A percentile compares a stretch with the other conserved stretches of the same genome.
phyloP scores from a whole-genome alignment of 1,140 invertebrate species.

The Homarus americanus region DNA sequence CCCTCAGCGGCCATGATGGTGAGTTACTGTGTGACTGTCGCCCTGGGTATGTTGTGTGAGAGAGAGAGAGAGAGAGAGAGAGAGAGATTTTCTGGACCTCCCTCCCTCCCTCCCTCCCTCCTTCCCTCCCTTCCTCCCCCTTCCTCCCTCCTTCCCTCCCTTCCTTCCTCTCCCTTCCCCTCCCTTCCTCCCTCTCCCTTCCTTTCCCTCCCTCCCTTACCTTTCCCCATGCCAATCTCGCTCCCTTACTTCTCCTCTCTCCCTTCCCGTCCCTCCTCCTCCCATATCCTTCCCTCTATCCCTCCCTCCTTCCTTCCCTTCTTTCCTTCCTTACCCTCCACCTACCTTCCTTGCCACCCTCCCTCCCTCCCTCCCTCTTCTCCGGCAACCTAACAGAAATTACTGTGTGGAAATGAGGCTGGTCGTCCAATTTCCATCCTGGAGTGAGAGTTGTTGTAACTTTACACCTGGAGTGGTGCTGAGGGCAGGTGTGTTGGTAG shows the following conservation, averaged over 20 bases:
- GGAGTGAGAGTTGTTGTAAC: not conserved
- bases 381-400: not conserved
- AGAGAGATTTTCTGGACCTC: no score
- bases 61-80: no score
- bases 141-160: constrained; percentile 10
- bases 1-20: no score
- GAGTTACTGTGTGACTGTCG: no score
- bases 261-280: no score
- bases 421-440: not conserved
- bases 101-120: not conserved
- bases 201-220: no score
- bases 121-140: constrained; percentile 1
- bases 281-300: no score
- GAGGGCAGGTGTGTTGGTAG: not conserved
- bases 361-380: not conserved
- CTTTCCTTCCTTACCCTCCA: not conserved
- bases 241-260: no score
- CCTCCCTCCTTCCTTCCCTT: no score
- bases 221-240: no score
- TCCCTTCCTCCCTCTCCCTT: not conserved
- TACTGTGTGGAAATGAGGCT: not conserved
- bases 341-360: not conserved
- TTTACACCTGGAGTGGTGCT: not conserved
- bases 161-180: not conserved
- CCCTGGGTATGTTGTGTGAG: no score